phyloP scores from a whole-genome alignment of 2,888 invertebrate species.

The Acronicta psi region DNA sequence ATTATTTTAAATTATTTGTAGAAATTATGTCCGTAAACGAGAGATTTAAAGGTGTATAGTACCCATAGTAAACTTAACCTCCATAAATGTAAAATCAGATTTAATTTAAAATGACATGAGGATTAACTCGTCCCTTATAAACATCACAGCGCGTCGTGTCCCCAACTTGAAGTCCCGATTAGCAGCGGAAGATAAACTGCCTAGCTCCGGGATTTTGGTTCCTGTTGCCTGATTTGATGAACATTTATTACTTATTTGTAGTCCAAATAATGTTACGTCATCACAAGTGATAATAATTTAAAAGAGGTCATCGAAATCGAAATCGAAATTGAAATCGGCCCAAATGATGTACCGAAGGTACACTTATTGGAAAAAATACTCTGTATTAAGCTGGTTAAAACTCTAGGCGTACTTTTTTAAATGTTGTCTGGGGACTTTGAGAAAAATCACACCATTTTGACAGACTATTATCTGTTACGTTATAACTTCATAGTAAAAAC shows the following conservation, averaged over 20 bases:
- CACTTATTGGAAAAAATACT: too few species aligned
- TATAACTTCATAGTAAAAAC: too few species aligned
- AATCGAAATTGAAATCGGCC: too few species aligned
- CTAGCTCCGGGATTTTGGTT: conserved; percentile 30
- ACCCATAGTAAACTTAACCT: conserved; percentile 30
- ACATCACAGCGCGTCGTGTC: conserved; percentile 48
- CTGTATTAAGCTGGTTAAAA: too few species aligned
- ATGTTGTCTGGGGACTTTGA: too few species aligned
- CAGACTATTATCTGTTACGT: too few species aligned
- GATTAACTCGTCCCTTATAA: conserved; percentile 49
- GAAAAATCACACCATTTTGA: too few species aligned
- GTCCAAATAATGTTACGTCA: conserved; percentile 8
- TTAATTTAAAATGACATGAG: conserved; percentile 49
- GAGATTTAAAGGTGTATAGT: conserved; percentile 14
- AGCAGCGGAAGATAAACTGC: conserved; percentile 45
- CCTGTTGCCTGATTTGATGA: conserved; percentile 27
- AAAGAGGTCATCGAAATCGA: too few species aligned
- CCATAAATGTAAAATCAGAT: conserved; percentile 48
- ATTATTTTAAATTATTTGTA: too few species aligned
- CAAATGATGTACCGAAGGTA: too few species aligned
- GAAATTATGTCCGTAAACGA: background rate
- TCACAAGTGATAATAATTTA: conserved; percentile 1
- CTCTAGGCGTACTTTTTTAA: too few species aligned
- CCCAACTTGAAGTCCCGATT: conserved; percentile 45
- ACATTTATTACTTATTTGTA: conserved; percentile 24